These are phyloP conservation scores for Tethya wilhelma DNA, from an alignment of 37 sponge, comb jelly and placozoan species.

Conservation along the genomic window DNA sequence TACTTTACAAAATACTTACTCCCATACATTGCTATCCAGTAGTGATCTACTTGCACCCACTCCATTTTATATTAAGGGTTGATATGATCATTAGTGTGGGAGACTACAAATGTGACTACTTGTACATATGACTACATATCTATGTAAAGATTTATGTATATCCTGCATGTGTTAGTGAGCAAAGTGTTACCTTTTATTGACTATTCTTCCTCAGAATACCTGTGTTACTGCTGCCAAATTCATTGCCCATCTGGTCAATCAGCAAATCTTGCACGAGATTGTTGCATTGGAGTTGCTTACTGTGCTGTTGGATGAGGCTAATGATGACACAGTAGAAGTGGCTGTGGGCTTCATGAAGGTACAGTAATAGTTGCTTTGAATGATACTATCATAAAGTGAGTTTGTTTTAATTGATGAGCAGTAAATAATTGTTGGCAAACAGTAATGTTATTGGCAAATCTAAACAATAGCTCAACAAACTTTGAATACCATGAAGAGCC, in stretches of 20 bases:
- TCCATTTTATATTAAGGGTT: no score
- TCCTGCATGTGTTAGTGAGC: neutral
- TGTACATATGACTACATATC: no score
- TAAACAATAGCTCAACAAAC: no score
- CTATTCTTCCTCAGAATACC: slow-evolving; percentile 32
- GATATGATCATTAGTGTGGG: no score
- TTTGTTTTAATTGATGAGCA: no score
- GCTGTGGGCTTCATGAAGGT: slow-evolving; percentile 88
- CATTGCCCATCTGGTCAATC: slow-evolving; percentile 96
- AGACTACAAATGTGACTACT: no score
- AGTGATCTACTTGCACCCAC: no score
- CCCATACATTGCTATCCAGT: no score
- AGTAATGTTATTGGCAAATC: no score
- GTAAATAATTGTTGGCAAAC: no score
- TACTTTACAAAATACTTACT: no score
- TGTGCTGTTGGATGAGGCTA: slow-evolving; percentile 90
- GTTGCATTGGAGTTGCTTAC: slow-evolving; percentile 93
- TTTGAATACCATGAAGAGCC: no score
- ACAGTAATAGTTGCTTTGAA: neutral
- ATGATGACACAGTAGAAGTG: slow-evolving; percentile 96
- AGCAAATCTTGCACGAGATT: slow-evolving; percentile 90
- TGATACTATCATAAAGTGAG: neutral
- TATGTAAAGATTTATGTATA: neutral
- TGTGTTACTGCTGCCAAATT: slow-evolving; percentile 93
- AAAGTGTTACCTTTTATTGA: neutral